These are phyloP conservation scores for Aphelinus atriplicis DNA, from an alignment of 1,140 invertebrate genomes.

Conservation along the genomic window DNA sequence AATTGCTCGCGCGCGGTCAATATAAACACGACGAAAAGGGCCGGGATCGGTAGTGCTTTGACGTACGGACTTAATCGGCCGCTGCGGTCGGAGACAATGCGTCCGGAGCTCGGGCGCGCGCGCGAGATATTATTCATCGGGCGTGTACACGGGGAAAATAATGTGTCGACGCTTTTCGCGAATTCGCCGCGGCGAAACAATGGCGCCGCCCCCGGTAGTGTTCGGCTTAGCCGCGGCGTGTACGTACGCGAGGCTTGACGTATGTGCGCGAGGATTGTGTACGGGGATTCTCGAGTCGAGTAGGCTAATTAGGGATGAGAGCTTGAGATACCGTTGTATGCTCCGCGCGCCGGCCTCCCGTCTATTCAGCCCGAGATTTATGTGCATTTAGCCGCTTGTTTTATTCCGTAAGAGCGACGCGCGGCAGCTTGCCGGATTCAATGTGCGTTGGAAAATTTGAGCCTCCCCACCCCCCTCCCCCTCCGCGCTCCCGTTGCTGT, in stretches of 20 bases:
- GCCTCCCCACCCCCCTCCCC: too few species aligned
- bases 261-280: too few species aligned
- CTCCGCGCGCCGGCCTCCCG: too few species aligned
- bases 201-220: not conserved
- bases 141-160: constrained; percentile 22
- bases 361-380: too few species aligned
- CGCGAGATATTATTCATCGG: constrained; percentile 21
- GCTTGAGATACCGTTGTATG: not conserved
- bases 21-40: not conserved
- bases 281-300: too few species aligned
- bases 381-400: too few species aligned
- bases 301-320: not conserved
- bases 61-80: constrained; percentile 14
- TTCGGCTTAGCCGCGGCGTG: too few species aligned
- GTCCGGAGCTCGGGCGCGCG: not conserved
- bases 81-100: constrained; percentile 9
- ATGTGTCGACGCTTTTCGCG: constrained; percentile 24
- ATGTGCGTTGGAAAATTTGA: too few species aligned
- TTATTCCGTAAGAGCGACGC: too few species aligned
- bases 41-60: too few species aligned
- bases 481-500: too few species aligned
- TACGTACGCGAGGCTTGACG: not conserved
- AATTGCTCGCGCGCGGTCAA: constrained; percentile 13
- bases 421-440: too few species aligned
- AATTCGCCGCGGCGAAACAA: constrained; percentile 27